Percentiles rank a stretch among this genome's conserved stretches.
Evolutionary conservation across 2,113 vertebrate species (phyloP).

Genomic region (Pithys albifrons): DNA sequence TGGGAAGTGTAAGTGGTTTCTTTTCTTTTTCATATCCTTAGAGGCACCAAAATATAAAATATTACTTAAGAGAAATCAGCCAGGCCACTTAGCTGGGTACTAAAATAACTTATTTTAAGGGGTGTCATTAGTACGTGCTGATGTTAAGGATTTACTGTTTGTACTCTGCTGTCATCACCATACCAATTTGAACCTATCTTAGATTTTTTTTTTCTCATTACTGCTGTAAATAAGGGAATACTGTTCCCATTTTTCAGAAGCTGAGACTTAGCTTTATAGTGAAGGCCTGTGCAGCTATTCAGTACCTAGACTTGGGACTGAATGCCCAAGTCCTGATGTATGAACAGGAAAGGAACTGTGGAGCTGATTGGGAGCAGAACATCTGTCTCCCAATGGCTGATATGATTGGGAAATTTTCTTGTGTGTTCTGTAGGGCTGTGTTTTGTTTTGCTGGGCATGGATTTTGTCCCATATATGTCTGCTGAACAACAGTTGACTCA

Average conservation of each 20-base stretch:
- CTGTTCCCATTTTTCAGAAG: not conserved
- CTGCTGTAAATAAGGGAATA: not conserved
- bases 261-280: not conserved
- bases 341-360: not conserved
- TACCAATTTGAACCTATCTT: not conserved
- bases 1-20: not conserved
- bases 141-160: not conserved
- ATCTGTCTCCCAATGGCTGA: not conserved
- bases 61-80: not conserved
- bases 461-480: not conserved
- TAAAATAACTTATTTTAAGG: not conserved
- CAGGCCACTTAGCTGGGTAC: not conserved
- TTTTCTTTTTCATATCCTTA: not conserved
- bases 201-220: not conserved
- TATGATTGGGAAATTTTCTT: not conserved
- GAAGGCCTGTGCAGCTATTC: not conserved
- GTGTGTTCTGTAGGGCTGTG: not conserved
- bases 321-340: not conserved
- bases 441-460: not conserved
- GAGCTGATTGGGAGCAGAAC: not conserved
- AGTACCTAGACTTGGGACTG: not conserved
- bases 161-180: not conserved
- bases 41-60: not conserved
- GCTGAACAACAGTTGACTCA: not conserved
- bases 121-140: not conserved